Base-by-base conservation (phyloP, 1,140 invertebrate genomes). In the Halesus radiatus region DNA sequence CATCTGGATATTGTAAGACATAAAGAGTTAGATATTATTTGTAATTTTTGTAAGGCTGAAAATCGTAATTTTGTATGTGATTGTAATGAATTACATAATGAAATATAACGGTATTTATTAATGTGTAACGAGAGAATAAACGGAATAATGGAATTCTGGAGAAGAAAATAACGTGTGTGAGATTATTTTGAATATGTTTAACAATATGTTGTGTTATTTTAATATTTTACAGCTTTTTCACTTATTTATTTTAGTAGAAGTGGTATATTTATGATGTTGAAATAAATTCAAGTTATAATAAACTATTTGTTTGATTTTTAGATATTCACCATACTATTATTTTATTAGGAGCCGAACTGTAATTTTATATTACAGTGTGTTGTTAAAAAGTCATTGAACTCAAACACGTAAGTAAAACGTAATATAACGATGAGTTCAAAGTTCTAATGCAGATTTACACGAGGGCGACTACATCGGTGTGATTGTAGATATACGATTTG, bases 241-340 rank as follows among this genome's bases (percentile, higher is more conserved):
- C 26, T 37, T 68, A 45, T 45, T 68, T 45, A 68, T 22, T 68
- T n/a, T 5, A 37, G 20, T 29, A 45, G 23, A 66, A 1, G 62
- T 66, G 62, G 32, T 29, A 45, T 68, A 45, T 68, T 32, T 68
- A 32, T 20, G 56, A 60, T 60, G 56, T 60, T 60, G 56, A 60
- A 60, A 60, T 60, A 60, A 60, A 60, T 60, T 23, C 56, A 8
- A 22, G 56, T 60, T 60, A 60, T 20, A 60, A 60, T 60, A 22
- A 60, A 45, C 8, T 13, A 13, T 45, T 45, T 45, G 37, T 45
- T 45, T 45, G 37, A 45, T 45, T 45, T 45, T 29, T 29, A 29
- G 2, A 29, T 5, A n/a, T 29, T 29, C 26, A 29, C n/a, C n/a
- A n/a, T n/a, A 29, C 5, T 29, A 29, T 29, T 29, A 29, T 29